Conservation (phyloP, 2,888 invertebrate genomes). For the Vesta saturnalis region DNA sequence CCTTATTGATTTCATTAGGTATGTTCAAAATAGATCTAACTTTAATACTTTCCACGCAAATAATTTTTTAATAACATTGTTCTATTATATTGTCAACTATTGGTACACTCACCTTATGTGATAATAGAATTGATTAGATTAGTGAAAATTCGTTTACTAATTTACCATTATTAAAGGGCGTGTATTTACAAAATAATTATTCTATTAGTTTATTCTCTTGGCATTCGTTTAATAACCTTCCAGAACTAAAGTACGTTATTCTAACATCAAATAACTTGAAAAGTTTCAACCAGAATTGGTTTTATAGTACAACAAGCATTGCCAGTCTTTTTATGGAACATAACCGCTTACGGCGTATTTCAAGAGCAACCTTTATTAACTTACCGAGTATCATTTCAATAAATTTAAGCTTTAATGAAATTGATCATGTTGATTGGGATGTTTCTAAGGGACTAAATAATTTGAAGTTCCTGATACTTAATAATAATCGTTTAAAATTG, state of each 20-base stretch:
- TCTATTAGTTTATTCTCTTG: neutral
- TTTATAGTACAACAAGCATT: neutral
- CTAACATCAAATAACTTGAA: neutral
- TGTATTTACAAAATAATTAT: slow-evolving; percentile 7
- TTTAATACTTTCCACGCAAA: too few species aligned
- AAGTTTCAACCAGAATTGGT: slow-evolving; percentile 8
- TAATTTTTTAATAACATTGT: too few species aligned
- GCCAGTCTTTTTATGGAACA: neutral
- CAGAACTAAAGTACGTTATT: neutral
- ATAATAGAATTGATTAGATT: slow-evolving; percentile 11
- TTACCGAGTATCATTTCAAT: neutral
- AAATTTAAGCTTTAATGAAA: neutral
- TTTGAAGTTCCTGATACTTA: neutral
- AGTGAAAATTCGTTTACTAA: slow-evolving; percentile 7
- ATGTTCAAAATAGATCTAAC: too few species aligned
- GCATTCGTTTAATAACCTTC: slow-evolving; percentile 2
- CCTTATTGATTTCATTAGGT: too few species aligned
- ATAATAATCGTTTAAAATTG: neutral
- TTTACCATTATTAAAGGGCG: neutral
- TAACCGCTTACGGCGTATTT: slow-evolving; percentile 2
- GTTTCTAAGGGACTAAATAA: slow-evolving; percentile 3
- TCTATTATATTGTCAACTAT: too few species aligned
- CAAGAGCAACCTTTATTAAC: neutral
- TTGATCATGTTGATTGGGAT: neutral
- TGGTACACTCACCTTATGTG: too few species aligned